These are phyloP conservation scores for Cyclophora punctaria DNA, from an alignment of 2,888 invertebrate genomes.

Conservation along the genomic window DNA sequence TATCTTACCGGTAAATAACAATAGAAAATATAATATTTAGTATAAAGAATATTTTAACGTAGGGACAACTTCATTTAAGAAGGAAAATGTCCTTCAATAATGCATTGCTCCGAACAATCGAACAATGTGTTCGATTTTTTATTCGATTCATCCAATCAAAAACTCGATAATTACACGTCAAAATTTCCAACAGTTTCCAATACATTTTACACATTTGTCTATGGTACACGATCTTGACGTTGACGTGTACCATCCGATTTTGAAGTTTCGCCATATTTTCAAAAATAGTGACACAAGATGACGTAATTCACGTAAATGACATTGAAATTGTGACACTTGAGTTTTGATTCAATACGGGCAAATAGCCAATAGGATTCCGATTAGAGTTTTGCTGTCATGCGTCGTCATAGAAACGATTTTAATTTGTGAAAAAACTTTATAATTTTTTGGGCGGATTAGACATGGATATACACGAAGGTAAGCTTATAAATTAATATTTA, in stretches of 20 bases:
- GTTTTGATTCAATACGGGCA: conserved; percentile 2
- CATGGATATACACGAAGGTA: conserved; percentile 68
- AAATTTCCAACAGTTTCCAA: too few species aligned
- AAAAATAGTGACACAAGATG: neutral
- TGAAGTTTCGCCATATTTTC: conserved; percentile 9
- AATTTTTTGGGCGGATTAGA: conserved; percentile 61
- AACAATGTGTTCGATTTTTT: too few species aligned
- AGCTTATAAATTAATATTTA: conserved; percentile 32
- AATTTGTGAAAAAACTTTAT: conserved; percentile 55
- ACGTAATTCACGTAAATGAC: conserved; percentile 1
- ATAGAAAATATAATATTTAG: too few species aligned
- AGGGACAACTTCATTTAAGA: too few species aligned
- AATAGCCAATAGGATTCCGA: conserved; percentile 40
- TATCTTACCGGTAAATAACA: too few species aligned
- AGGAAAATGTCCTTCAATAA: too few species aligned
- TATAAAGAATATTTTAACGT: too few species aligned
- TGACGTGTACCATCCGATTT: conserved; percentile 1
- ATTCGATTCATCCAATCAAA: too few species aligned
- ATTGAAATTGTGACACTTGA: conserved; percentile 2
- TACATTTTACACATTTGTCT: conserved; percentile 19
- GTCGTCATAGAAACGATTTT: conserved; percentile 72
- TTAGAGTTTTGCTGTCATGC: conserved; percentile 65
- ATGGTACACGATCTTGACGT: conserved; percentile 17
- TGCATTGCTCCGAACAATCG: too few species aligned
- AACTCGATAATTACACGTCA: too few species aligned